A percentile compares a stretch with the other conserved stretches of the same genome.
Evolutionary conservation across 2,797 vertebrate species (phyloP).

Genomic region (Gymnoscopelus microlampas): DNA sequence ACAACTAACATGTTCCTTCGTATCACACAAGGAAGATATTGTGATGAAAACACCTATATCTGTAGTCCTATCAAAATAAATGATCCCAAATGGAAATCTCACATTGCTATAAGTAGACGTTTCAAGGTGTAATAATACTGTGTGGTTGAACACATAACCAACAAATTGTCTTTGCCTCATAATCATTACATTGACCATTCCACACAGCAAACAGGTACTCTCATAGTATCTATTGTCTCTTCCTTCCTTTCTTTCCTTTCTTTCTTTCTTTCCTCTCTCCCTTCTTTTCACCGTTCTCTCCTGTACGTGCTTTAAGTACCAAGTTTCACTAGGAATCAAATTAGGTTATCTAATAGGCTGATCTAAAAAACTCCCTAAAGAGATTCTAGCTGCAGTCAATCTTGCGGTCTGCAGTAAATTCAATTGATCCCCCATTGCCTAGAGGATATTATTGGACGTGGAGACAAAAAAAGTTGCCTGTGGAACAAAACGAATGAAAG

Average conservation of each 20-base stretch:
- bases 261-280: not conserved
- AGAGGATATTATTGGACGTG: constrained; percentile 37
- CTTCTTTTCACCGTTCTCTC: not conserved
- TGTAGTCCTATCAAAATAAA: too few relatives aligned
- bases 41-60: too few relatives aligned
- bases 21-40: too few relatives aligned
- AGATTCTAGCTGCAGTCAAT: constrained; percentile 31
- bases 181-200: not conserved
- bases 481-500: constrained; percentile 10
- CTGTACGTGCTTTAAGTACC: constrained; percentile 19
- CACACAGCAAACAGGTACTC: not conserved
- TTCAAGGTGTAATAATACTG: too few relatives aligned
- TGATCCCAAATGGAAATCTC: too few relatives aligned
- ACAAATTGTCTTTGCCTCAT: too few relatives aligned
- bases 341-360: constrained; percentile 31
- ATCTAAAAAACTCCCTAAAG: constrained; percentile 18
- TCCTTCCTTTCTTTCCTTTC: not conserved
- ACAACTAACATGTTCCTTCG: too few relatives aligned
- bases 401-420: constrained; percentile 37
- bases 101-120: too few relatives aligned
- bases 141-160: too few relatives aligned
- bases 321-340: constrained; percentile 24
- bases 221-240: not conserved
- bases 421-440: constrained; percentile 40
- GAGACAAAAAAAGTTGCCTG: constrained; percentile 33